Percentiles rank a stretch among this genome's conserved stretches.
Evolutionary conservation across 1,140 invertebrate species (phyloP).

Genomic region (Phenacoccus solenopsis): DNA sequence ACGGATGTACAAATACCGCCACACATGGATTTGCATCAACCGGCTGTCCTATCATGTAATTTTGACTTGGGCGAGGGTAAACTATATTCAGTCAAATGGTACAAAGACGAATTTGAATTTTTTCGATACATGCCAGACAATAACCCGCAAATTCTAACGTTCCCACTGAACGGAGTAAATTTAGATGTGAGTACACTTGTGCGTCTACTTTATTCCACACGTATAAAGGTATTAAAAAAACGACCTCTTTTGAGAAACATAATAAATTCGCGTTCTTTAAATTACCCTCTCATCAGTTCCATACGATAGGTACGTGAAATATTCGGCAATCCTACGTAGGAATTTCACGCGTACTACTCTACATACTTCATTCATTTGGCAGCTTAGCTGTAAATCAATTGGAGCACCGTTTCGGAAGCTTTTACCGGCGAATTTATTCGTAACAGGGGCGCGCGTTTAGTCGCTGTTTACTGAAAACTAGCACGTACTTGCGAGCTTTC

Average conservation of each 20-base stretch:
- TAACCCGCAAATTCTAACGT: conserved; percentile 45
- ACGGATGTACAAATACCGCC: conserved; percentile 26
- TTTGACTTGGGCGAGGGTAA: conserved; percentile 25
- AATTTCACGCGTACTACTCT: background rate
- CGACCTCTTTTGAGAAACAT: too few relatives aligned
- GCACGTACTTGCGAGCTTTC: background rate
- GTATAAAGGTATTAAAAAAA: too few relatives aligned
- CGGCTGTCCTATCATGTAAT: conserved; percentile 25
- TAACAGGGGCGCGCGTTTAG: background rate
- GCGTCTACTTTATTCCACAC: too few relatives aligned
- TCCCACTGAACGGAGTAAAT: conserved; percentile 45
- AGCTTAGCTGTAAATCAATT: background rate
- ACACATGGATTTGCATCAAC: conserved; percentile 25
- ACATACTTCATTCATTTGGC: conserved; percentile 1
- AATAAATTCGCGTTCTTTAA: background rate
- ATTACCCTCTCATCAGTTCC: background rate
- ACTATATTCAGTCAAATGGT: conserved; percentile 52
- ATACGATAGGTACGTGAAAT: background rate
- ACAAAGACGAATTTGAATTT: conserved; percentile 48
- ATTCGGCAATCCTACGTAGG: background rate
- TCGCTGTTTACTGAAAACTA: background rate
- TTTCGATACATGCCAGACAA: conserved; percentile 47
- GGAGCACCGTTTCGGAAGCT: too few relatives aligned
- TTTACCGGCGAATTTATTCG: background rate
- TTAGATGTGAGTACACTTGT: conserved; percentile 32